Evolutionary conservation across 2,797 vertebrate species (phyloP).

Genomic region (Leucoraja ocellata): DNA sequence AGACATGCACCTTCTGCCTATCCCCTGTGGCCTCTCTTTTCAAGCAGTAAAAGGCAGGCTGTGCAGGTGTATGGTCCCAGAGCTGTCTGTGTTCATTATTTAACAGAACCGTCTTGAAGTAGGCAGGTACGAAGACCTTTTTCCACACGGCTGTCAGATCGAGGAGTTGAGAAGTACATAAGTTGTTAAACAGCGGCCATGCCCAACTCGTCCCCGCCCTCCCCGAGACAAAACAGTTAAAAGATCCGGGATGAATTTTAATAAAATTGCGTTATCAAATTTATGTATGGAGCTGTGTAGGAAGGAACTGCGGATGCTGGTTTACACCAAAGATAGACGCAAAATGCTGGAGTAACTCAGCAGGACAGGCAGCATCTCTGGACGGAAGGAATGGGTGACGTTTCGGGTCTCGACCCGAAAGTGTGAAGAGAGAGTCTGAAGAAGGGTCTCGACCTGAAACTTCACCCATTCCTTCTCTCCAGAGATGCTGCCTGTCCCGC

Average conservation of each 20-base stretch:
- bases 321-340: no score
- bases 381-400: no score
- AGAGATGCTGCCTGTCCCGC: no score
- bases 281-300: background rate
- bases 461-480: no score
- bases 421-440: no score
- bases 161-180: constrained; percentile 56
- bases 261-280: background rate
- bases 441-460: no score
- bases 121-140: constrained; percentile 85
- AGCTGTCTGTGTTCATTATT: constrained; percentile 97
- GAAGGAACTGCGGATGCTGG: no score
- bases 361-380: no score
- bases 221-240: constrained; percentile 29
- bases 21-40: constrained; percentile 62
- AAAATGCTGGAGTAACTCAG: no score
- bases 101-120: constrained; percentile 73
- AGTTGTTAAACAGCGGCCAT: constrained; percentile 52
- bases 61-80: constrained; percentile 73
- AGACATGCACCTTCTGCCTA: constrained; percentile 62
- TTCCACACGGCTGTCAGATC: constrained; percentile 76
- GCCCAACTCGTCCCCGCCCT: constrained; percentile 43
- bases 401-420: no score
- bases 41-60: constrained; percentile 62
- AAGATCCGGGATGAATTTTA: background rate